Percentiles rank a stretch among this genome's conserved stretches.
Conservation (phyloP, 92 coral and sea anemone genomes). For the Palythoa heliodiscus region DNA sequence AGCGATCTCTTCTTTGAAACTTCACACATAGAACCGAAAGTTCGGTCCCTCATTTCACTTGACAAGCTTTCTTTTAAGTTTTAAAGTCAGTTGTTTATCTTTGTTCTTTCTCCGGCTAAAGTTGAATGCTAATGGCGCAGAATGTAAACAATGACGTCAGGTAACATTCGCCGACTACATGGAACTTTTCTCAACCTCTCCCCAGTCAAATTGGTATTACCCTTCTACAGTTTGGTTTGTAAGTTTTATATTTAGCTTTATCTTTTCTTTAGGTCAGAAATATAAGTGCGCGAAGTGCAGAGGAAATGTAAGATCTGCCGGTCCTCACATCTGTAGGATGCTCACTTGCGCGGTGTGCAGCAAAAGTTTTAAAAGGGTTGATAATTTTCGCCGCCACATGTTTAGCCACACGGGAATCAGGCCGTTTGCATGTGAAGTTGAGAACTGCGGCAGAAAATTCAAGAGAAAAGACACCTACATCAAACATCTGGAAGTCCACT, state of each 20-base stretch:
- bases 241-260: neutral
- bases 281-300: neutral
- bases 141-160: too few species aligned
- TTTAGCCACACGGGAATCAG: neutral
- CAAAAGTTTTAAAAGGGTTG: neutral
- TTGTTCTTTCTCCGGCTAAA: too few species aligned
- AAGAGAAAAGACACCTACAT: constrained; percentile 20
- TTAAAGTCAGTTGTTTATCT: too few species aligned
- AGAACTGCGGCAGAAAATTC: neutral
- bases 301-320: neutral
- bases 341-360: neutral
- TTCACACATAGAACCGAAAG: too few species aligned
- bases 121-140: too few species aligned
- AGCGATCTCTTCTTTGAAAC: too few species aligned
- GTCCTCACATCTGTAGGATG: constrained; percentile 1
- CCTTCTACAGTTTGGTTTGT: neutral
- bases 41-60: too few species aligned
- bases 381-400: constrained; percentile 2
- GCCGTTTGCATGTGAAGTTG: neutral
- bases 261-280: neutral
- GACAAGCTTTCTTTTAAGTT: too few species aligned
- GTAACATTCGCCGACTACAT: too few species aligned
- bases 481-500: neutral
- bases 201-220: too few species aligned
- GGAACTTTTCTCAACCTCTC: too few species aligned